Evolutionary conservation across 2,113 vertebrate species (phyloP).

Genomic region (Syngnathus floridae): DNA sequence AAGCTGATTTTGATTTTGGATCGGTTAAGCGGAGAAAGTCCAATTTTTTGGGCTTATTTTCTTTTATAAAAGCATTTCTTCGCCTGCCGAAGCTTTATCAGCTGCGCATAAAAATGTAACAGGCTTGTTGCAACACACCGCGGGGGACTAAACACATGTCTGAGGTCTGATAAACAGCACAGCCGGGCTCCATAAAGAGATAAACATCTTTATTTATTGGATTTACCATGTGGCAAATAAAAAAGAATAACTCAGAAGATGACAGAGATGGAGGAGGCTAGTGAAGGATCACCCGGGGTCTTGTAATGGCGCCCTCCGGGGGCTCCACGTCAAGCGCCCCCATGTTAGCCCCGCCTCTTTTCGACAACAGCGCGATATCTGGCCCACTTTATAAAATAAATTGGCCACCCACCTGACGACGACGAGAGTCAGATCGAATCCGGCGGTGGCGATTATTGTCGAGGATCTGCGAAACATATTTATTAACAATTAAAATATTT

Average conservation of each 20-base stretch:
- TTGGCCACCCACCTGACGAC: slow-evolving; percentile 62
- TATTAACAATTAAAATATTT: slow-evolving; percentile 74
- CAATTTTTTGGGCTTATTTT: not conserved
- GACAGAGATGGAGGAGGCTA: slow-evolving; percentile 24
- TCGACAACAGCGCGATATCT: slow-evolving; percentile 39
- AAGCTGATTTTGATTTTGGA: too few species aligned
- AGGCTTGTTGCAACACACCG: slow-evolving; percentile 46
- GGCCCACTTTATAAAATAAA: slow-evolving; percentile 61
- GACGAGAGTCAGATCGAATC: slow-evolving; percentile 54
- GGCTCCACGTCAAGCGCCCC: slow-evolving; percentile 57
- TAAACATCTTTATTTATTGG: slow-evolving; percentile 70
- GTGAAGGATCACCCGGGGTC: slow-evolving; percentile 68
- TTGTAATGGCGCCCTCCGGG: slow-evolving; percentile 66
- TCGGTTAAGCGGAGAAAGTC: too few species aligned
- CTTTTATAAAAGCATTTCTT: not conserved
- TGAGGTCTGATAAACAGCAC: slow-evolving; percentile 68
- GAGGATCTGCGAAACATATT: slow-evolving; percentile 59
- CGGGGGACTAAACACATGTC: slow-evolving; percentile 50
- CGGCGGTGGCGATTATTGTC: slow-evolving; percentile 52
- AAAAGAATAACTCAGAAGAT: slow-evolving; percentile 18
- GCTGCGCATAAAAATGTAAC: slow-evolving; percentile 50
- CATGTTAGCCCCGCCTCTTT: slow-evolving; percentile 57
- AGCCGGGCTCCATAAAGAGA: slow-evolving; percentile 63
- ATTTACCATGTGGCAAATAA: slow-evolving; percentile 38
- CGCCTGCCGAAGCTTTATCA: slow-evolving; percentile 16